Conservation (phyloP, 2,888 invertebrate species). For the Trissoscelio sp. region DNA sequence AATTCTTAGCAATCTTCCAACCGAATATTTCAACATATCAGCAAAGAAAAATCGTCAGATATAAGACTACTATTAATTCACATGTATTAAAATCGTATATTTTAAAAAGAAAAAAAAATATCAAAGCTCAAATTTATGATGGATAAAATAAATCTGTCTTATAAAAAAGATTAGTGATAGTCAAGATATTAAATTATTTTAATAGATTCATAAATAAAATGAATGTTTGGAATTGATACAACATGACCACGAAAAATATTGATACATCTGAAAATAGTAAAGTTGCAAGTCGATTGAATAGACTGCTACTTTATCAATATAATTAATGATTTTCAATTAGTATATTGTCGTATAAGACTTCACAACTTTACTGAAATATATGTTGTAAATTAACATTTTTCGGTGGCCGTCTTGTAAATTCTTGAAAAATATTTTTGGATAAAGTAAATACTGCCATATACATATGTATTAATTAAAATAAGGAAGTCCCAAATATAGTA, state of each 20-base stretch:
- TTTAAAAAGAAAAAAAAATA: background rate
- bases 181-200: background rate
- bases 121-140: background rate
- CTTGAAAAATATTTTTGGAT: background rate
- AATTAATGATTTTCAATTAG: conserved; percentile 34
- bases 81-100: too few species aligned
- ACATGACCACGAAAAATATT: conserved; percentile 62
- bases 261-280: conserved; percentile 11
- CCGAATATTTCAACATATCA: conserved; percentile 59
- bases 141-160: background rate
- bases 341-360: conserved; percentile 18
- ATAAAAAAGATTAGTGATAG: background rate
- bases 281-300: conserved; percentile 41
- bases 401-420: conserved; percentile 50
- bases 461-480: conserved; percentile 23
- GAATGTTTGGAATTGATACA: conserved; percentile 13
- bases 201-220: background rate
- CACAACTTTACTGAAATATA: conserved; percentile 21
- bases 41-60: conserved; percentile 49
- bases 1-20: conserved; percentile 65
- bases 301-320: conserved; percentile 40
- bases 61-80: background rate
- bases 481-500: conserved; percentile 54
- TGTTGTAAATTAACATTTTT: conserved; percentile 40
- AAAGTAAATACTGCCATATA: conserved; percentile 47